phyloP scores from a whole-genome alignment of 2,888 invertebrate genomes.

The Eupithecia exiguata region DNA sequence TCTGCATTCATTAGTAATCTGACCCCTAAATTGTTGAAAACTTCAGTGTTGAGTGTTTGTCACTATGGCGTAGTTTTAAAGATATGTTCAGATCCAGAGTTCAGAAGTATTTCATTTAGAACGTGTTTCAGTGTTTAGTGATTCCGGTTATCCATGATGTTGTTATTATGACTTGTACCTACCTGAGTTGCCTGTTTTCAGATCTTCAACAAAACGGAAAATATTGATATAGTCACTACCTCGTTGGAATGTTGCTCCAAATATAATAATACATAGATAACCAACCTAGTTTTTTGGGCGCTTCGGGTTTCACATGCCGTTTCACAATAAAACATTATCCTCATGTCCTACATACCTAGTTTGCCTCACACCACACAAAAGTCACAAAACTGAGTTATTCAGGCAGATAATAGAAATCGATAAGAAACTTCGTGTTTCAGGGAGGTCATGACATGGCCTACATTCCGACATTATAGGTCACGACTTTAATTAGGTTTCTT shows the following conservation, averaged over 20 bases:
- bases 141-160: not conserved
- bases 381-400: not conserved
- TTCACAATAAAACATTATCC: not conserved
- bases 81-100: too few relatives aligned
- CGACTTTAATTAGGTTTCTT: not conserved
- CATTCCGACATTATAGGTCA: constrained; percentile 10
- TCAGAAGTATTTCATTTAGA: too few relatives aligned
- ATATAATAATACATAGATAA: not conserved
- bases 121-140: too few relatives aligned
- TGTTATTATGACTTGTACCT: not conserved
- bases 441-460: constrained; percentile 17
- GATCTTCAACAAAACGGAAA: not conserved
- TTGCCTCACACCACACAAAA: not conserved
- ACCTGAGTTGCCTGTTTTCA: too few relatives aligned
- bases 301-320: not conserved
- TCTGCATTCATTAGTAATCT: not conserved
- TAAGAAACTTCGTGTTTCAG: constrained; percentile 5
- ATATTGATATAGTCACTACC: not conserved
- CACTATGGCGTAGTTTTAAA: too few relatives aligned
- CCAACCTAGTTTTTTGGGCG: not conserved
- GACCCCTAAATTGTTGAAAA: too few relatives aligned
- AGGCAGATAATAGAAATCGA: not conserved
- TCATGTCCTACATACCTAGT: not conserved
- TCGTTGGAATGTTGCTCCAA: not conserved
- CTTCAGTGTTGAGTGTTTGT: too few relatives aligned